A percentile compares a stretch with the other conserved stretches of the same genome.
Evolutionary conservation across 2,888 invertebrate genomes (phyloP).

Genomic region (Drosophila ustulata): DNA sequence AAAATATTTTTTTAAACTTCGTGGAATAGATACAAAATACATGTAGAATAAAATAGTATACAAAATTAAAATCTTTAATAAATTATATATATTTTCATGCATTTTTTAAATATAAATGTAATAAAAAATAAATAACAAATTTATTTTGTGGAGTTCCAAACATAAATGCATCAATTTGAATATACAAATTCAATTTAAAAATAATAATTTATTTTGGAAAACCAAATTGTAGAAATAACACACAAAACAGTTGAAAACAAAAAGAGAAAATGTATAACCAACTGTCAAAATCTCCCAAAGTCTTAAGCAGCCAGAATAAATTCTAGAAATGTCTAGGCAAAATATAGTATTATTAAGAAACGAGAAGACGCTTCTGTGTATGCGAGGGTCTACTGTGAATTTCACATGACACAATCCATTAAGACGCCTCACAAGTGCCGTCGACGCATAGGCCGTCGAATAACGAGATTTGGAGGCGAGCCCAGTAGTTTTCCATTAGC

Average conservation of each 20-base stretch:
- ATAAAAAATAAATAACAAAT: neutral
- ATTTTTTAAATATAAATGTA: neutral
- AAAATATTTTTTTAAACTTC: too few relatives aligned
- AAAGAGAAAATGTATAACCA: neutral
- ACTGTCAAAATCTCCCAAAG: too few relatives aligned
- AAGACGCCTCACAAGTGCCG: conserved; percentile 28
- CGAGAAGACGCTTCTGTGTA: neutral
- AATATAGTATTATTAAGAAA: neutral
- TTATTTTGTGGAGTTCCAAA: neutral
- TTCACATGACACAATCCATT: conserved; percentile 18
- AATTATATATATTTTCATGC: too few relatives aligned
- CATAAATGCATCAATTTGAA: too few relatives aligned
- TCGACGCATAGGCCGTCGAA: neutral
- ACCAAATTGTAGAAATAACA: too few relatives aligned
- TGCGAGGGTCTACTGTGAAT: neutral
- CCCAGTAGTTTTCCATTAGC: conserved; percentile 45
- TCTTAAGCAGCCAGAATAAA: neutral
- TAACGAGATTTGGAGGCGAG: conserved; percentile 22
- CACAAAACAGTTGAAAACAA: neutral
- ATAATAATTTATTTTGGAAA: too few relatives aligned
- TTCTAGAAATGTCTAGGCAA: neutral
- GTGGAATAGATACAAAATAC: too few relatives aligned
- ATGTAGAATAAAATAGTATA: too few relatives aligned
- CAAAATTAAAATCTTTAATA: too few relatives aligned
- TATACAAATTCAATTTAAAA: too few relatives aligned